Conservation (phyloP, 2,888 invertebrate genomes). For the Boloria euphrosyne region DNA sequence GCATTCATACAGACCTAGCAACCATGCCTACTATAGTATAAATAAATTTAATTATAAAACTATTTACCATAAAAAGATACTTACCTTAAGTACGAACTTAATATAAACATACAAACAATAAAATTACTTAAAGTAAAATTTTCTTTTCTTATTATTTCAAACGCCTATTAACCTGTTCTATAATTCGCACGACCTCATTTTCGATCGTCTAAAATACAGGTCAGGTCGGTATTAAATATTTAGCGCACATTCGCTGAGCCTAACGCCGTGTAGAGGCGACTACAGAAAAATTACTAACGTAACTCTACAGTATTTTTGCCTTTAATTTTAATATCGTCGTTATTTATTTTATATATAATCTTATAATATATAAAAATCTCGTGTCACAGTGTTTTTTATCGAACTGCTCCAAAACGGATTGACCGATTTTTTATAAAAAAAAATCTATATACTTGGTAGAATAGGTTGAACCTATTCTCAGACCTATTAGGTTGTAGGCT, state of each 20-base stretch:
- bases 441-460: no score
- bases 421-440: no score
- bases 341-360: no score
- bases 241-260: slow-evolving; percentile 28
- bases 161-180: slow-evolving; percentile 32
- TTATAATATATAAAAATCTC: no score
- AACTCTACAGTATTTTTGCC: not conserved
- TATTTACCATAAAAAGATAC: not conserved
- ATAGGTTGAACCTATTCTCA: no score
- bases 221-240: slow-evolving; percentile 36
- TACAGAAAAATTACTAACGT: slow-evolving; percentile 16
- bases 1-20: no score
- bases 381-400: no score
- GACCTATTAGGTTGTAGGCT: no score
- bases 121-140: slow-evolving; percentile 6
- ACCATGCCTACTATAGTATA: no score
- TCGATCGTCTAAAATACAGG: slow-evolving; percentile 38
- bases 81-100: not conserved
- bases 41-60: no score
- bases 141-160: slow-evolving; percentile 20
- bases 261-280: slow-evolving; percentile 21
- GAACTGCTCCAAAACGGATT: no score
- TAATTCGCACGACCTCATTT: slow-evolving; percentile 37
- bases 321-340: no score
- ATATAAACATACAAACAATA: slow-evolving; percentile 1